phyloP scores from a whole-genome alignment of 2,888 invertebrate species.

The Hetaerina titia region DNA sequence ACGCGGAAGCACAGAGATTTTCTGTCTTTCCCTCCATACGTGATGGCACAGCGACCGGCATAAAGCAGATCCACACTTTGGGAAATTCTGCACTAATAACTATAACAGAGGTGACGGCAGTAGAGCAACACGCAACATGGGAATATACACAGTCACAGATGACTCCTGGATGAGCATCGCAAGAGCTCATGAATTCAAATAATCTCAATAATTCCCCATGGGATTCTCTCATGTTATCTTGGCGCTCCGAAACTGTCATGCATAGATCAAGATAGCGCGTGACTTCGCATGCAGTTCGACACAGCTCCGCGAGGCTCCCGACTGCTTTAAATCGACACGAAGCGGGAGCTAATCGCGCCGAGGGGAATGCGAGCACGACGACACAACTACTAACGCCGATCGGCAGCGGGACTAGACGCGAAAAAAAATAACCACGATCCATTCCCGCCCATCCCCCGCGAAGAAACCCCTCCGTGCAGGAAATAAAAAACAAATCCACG shows the following conservation, averaged over 20 bases:
- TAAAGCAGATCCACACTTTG: no score
- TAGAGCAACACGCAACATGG: no score
- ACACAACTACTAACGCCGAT: neutral
- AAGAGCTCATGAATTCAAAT: neutral
- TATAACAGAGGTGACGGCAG: neutral
- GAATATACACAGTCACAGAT: neutral
- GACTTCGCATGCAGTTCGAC: neutral
- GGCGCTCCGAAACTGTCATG: no score
- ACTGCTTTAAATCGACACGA: neutral
- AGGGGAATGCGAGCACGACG: neutral
- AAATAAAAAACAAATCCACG: neutral
- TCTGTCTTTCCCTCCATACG: no score
- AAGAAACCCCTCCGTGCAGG: neutral
- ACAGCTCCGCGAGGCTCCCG: neutral
- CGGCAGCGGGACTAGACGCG: neutral
- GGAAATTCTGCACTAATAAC: neutral
- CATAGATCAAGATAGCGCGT: neutral
- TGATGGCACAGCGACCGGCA: no score
- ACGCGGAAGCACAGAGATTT: no score
- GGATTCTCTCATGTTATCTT: neutral
- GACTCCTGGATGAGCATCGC: neutral
- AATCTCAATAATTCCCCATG: neutral
- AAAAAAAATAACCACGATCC: neutral
- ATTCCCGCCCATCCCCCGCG: neutral
- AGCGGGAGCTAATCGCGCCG: neutral